Evolutionary conservation across 2,113 vertebrate species (phyloP), one percentile per base, ranked within the genome.

Genomic region (Dendrocopos noguchii): DNA sequence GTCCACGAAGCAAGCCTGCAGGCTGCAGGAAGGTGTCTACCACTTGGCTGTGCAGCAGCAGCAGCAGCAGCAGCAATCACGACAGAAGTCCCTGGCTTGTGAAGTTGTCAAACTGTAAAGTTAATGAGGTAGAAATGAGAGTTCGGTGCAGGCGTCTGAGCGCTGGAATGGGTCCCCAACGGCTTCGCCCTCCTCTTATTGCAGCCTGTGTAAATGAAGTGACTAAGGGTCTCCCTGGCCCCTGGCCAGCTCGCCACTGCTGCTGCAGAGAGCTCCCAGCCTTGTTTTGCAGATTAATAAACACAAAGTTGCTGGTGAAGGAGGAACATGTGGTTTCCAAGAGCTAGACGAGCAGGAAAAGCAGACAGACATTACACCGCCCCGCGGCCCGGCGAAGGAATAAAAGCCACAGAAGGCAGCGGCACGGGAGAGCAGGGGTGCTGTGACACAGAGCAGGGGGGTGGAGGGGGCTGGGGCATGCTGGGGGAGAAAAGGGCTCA

Each of bases 101-200:
- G 90, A 96, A 96, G 94, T 96, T 97, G 96, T 96, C 96, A 96
- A 97, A 93, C 94, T 39, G 91, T 96, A 95, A 97, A 96, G 91
- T 97, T 97, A 96, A 97, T 96, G 96, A 96, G 96, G 96, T 96
- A 96, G 96, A 97, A 96, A 96, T 52, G 96, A 96, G 96, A 86
- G 92, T 56, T 76, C 27, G 68, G 92, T 42, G 75, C 89, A 74
- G 94, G 94, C 88, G 77, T 84, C 93, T 87, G 94, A 85, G 80
- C 5, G 77, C 63, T 73, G 14, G 46, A 88, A 96, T 84, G 12
- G 25, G 90, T 97, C 93, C 93, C 92, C 67, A 17, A 57, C 71
- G 88, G 80, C 78, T 15, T 81, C 36, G 14, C 91, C 94, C 83
- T 53, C 63, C 88, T 72, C 94, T 24, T 77, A 18, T 25, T 52